phyloP scores from a whole-genome alignment of 2,888 invertebrate genomes.

The Pemphredon lugubris region DNA sequence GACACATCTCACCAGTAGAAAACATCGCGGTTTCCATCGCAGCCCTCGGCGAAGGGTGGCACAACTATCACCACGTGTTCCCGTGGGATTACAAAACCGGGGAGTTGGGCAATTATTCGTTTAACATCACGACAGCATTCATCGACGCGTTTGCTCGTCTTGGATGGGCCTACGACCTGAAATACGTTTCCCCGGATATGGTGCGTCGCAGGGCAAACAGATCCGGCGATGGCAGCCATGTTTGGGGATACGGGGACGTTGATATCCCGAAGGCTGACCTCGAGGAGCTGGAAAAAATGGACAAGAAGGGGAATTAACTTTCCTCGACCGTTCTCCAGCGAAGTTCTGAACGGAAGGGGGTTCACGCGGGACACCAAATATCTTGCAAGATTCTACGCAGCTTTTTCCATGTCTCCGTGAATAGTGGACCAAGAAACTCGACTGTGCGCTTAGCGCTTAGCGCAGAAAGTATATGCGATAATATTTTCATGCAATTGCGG shows the following conservation, averaged over 20 bases:
- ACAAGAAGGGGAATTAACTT: conserved; percentile 72
- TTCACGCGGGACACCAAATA: not conserved
- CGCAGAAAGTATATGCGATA: too few relatives aligned
- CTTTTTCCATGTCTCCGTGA: not conserved
- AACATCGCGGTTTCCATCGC: conserved; percentile 88
- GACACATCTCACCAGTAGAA: conserved; percentile 88
- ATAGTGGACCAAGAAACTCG: not conserved
- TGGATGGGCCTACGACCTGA: conserved; percentile 92
- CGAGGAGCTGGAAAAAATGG: conserved; percentile 83
- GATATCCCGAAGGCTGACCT: conserved; percentile 84
- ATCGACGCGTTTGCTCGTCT: conserved; percentile 90
- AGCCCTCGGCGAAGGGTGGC: conserved; percentile 91
- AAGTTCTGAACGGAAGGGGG: not conserved
- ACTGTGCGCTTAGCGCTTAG: too few relatives aligned
- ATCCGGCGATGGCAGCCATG: conserved; percentile 83
- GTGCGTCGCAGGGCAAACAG: conserved; percentile 83
- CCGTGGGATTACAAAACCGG: conserved; percentile 84
- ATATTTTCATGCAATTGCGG: too few relatives aligned
- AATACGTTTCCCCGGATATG: conserved; percentile 84
- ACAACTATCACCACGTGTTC: conserved; percentile 91
- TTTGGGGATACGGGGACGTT: conserved; percentile 86
- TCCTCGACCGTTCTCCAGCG: not conserved
- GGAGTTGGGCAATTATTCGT: conserved; percentile 84
- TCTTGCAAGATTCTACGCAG: not conserved
- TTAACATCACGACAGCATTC: conserved; percentile 90